Evolutionary conservation across 2,888 invertebrate genomes (phyloP), one percentile per base, ranked within the genome.

Genomic region (Linhomoeus sp.): DNA sequence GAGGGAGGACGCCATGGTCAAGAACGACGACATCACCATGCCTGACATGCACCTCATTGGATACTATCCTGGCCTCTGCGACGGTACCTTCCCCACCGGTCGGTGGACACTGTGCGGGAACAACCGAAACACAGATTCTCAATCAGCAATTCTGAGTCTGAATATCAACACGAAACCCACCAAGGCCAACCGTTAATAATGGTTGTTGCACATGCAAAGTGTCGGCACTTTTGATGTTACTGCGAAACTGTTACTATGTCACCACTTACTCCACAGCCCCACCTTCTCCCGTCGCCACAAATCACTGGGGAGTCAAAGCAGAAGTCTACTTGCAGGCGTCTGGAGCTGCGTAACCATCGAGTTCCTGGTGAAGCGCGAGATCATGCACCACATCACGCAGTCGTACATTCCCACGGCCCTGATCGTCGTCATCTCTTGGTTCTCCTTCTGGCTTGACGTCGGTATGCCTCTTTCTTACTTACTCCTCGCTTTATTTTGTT

Each of bases 391-490:
- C 55, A 59, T 74, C 51, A 71, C 73, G 33, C 73, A 73, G 58
- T 72, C 72, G 49, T 74, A 74, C 59, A 61, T 74, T 36, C 74
- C 74, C 1, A 73, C 73, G 14, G 71, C 72, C 29, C 59, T 74
- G 41, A 73, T 74, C 50, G 73, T 74, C 26, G 71, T 72, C 49
- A 73, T 74, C 45, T 73, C 73, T 3, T 73, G 73, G 73, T 71
- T 70, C 22, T 66, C 66, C 39, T 71, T 70, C 57, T 71, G 70
- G 70, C 68, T 71, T 67, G 70, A 70, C 33, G 25, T 43, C n/a
- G n/a, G n/a, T n/a, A n/a, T n/a, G n/a, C n/a, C n/a, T n/a, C n/a
- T n/a, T n/a, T n/a, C n/a, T n/a, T n/a, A n/a, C n/a, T n/a, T n/a
- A n/a, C n/a, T n/a, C n/a, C n/a, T n/a, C n/a, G n/a, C n/a, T 24